Base-by-base conservation (phyloP, 2,113 vertebrate genomes). In the Notarius lentiginosus region DNA sequence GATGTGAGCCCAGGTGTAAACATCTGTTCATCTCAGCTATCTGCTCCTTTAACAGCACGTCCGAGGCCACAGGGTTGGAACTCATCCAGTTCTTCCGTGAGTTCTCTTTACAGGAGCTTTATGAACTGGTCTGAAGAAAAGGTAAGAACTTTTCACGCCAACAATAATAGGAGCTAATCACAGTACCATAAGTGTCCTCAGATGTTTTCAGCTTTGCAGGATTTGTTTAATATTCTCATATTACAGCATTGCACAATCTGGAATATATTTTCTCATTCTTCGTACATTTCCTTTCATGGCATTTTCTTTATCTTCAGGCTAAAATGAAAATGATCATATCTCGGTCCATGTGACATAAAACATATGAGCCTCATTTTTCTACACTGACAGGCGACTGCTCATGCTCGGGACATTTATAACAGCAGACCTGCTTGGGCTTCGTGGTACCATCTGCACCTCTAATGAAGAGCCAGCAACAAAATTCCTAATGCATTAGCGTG, bases 401-500 rank as follows among this genome's bases (percentile, higher is more conserved):
- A 20, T 51, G 60, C 65, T 60, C n/a, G 15, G 53, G 22, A 87
- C 55, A 87, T 80, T 76, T 58, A 81, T 47, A 84, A 72, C 8
- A 27, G 63, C 41, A 61, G 79, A 79, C 56, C 79, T 63, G 79
- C 56, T 80, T 41, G 17, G 24, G 61, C 27, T 65, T 86, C 30
- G 56, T 47, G 68, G 75, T 61, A 85, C 73, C 88, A 90, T 86
- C 83, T 90, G 88, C 34, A 53, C 58, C 72, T 79, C 27, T 89
- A 73, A 84, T 63, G 20, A 90, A 85, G 83, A 88, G 49, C 55
- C 53, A 49, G 61, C 85, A 27, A 86, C 49, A 55, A 51, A 49
- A 34, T 22, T 79, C 77, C 10, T 9, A 58, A 79, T 20, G 77
- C 10, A 30, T 79, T 79, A 34, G 53, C 1, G 8, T 6, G 27